phyloP scores from a whole-genome alignment of 1,140 invertebrate genomes.

The Doryteuthis pealeii region DNA sequence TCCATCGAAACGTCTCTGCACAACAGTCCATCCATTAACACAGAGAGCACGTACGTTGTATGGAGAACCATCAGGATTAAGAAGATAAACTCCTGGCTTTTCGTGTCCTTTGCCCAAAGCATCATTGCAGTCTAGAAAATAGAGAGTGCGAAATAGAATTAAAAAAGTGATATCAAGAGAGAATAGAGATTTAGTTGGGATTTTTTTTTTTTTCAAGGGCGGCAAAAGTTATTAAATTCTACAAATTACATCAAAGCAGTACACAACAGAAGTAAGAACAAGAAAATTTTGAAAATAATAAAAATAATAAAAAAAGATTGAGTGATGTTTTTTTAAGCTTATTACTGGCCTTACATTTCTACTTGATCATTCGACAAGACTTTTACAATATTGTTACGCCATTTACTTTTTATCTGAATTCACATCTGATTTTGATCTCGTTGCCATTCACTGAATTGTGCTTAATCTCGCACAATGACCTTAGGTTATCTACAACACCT shows the following conservation, averaged over 20 bases:
- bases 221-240: not conserved
- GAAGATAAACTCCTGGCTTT: slow-evolving; percentile 17
- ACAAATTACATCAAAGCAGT: not conserved
- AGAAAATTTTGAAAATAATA: too few relatives aligned
- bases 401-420: too few relatives aligned
- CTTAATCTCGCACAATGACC: too few relatives aligned
- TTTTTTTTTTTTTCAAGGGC: not conserved
- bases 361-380: too few relatives aligned
- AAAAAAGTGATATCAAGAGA: not conserved
- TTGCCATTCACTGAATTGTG: too few relatives aligned
- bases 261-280: too few relatives aligned
- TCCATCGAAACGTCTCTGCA: slow-evolving; percentile 78
- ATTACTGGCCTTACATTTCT: too few relatives aligned
- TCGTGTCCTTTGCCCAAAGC: slow-evolving; percentile 11
- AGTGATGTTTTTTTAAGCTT: too few relatives aligned
- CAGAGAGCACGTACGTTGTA: slow-evolving; percentile 16
- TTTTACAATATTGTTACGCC: too few relatives aligned
- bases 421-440: too few relatives aligned
- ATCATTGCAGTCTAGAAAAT: slow-evolving; percentile 22
- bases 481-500: too few relatives aligned
- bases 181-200: not conserved
- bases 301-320: too few relatives aligned
- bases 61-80: slow-evolving; percentile 16
- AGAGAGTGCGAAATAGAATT: not conserved
- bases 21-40: slow-evolving; percentile 71